Evolutionary conservation across 2,113 vertebrate species (phyloP).

Genomic region (Protobothrops flavoviridis): DNA sequence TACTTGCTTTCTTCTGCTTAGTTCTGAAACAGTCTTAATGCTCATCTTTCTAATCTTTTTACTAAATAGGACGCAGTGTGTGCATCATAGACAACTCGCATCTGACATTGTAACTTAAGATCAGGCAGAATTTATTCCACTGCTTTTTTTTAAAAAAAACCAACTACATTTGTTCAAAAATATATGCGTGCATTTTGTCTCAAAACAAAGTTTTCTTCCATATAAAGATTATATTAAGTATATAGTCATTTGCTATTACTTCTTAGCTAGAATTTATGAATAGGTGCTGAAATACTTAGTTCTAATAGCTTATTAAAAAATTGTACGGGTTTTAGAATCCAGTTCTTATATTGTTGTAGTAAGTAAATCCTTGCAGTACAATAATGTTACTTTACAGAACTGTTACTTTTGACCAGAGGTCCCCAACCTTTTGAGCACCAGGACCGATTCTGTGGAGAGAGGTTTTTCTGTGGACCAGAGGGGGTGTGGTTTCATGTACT

Average conservation of each 20-base stretch:
- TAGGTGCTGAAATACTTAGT: not conserved
- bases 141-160: not conserved
- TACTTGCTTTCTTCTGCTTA: not conserved
- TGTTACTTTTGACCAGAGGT: not conserved
- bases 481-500: too few relatives aligned
- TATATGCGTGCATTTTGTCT: not conserved
- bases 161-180: not conserved
- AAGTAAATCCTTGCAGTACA: not conserved
- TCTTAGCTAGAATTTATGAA: not conserved
- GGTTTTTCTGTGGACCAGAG: too few relatives aligned
- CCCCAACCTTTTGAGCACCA: too few relatives aligned
- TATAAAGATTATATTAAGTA: not conserved
- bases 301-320: not conserved
- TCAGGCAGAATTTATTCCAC: not conserved
- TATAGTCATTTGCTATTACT: not conserved
- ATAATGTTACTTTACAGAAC: not conserved
- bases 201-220: not conserved
- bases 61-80: not conserved
- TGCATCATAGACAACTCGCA: not conserved
- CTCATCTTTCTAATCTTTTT: not conserved
- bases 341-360: not conserved
- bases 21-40: not conserved
- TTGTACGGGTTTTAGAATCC: not conserved
- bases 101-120: not conserved
- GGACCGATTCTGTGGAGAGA: too few relatives aligned